phyloP scores from a whole-genome alignment of 2,113 vertebrate genomes.

The Perca flavescens region DNA sequence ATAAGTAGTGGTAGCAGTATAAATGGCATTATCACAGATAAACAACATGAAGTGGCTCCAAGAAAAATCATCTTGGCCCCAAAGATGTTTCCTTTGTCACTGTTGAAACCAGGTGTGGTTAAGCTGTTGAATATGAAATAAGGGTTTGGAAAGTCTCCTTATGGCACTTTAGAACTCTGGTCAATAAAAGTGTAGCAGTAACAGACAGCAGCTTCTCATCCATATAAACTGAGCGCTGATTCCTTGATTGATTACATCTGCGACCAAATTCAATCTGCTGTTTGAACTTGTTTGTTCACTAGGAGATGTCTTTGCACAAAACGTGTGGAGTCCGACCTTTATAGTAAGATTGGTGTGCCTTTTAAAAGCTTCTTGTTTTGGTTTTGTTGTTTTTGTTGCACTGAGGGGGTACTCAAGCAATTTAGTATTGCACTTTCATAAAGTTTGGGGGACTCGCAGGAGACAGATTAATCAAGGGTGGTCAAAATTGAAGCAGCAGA shows the following conservation, averaged over 20 bases:
- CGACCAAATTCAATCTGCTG: not conserved
- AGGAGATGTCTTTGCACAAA: not conserved
- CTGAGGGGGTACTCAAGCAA: not conserved
- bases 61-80: slow-evolving; percentile 12
- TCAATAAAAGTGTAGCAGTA: not conserved
- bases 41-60: slow-evolving; percentile 26
- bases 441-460: not conserved
- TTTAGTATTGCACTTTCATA: not conserved
- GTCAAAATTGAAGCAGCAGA: not conserved
- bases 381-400: not conserved
- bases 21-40: slow-evolving; percentile 38
- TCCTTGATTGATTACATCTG: not conserved
- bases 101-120: not conserved
- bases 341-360: not conserved
- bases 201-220: not conserved
- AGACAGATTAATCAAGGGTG: not conserved
- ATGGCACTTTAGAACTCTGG: slow-evolving; percentile 16
- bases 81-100: slow-evolving; percentile 11
- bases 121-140: slow-evolving; percentile 5
- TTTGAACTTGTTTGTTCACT: not conserved
- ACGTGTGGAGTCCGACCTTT: not conserved
- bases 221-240: not conserved
- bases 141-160: slow-evolving; percentile 25
- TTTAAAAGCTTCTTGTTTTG: not conserved
- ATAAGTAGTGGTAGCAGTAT: slow-evolving; percentile 12